Percentiles rank a stretch among this genome's conserved stretches.
These are phyloP conservation scores for Drosophila crucigera DNA, from an alignment of 2,888 invertebrate genomes.

Conservation along the genomic window DNA sequence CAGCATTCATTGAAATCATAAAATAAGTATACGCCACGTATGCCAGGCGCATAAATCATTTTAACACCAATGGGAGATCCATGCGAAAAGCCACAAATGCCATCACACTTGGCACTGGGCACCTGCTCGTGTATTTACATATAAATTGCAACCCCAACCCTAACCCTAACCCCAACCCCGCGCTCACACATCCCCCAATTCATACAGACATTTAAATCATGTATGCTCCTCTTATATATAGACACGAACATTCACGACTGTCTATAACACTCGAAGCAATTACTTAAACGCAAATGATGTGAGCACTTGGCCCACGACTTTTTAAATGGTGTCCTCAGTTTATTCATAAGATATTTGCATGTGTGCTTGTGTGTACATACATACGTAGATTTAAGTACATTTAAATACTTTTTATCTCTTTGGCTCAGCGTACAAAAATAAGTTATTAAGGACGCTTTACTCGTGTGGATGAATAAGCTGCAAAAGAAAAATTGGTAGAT, in stretches of 20 bases:
- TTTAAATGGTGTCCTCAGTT: slow-evolving; percentile 37
- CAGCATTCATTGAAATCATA: slow-evolving; percentile 59
- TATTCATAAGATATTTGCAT: slow-evolving; percentile 23
- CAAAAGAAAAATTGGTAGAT: background rate
- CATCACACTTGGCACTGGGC: slow-evolving; percentile 32
- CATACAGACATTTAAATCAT: slow-evolving; percentile 15
- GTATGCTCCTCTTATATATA: slow-evolving; percentile 2
- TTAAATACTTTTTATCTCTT: slow-evolving; percentile 31
- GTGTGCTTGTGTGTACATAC: background rate
- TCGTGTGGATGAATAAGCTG: slow-evolving; percentile 2
- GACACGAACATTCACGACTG: slow-evolving; percentile 20
- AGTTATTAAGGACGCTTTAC: slow-evolving; percentile 12
- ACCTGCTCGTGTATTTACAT: slow-evolving; percentile 54
- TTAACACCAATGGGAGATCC: slow-evolving; percentile 37
- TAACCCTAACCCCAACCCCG: background rate
- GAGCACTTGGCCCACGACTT: slow-evolving; percentile 33
- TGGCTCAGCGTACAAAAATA: slow-evolving; percentile 17
- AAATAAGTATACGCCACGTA: slow-evolving; percentile 67
- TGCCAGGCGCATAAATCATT: slow-evolving; percentile 68
- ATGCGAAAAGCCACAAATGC: slow-evolving; percentile 23
- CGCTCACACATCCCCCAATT: background rate
- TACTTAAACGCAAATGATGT: slow-evolving; percentile 55
- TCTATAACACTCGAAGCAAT: slow-evolving; percentile 47
- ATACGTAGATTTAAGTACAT: background rate
- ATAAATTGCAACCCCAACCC: slow-evolving; percentile 16